These are phyloP conservation scores for Papilio machaon DNA, from an alignment of 1,140 invertebrate genomes.

Conservation along the genomic window DNA sequence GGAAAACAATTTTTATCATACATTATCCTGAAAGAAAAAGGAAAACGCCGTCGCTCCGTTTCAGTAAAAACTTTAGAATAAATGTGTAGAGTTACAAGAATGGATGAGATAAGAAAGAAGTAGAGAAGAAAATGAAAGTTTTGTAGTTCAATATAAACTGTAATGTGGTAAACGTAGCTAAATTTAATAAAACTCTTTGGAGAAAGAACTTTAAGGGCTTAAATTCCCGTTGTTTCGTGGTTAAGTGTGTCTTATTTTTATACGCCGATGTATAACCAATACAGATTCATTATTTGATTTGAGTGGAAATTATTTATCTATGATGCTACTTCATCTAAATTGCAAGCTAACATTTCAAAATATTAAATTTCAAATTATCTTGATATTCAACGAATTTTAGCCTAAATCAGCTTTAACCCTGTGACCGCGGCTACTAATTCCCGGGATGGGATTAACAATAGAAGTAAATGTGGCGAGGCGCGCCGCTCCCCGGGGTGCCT, in stretches of 20 bases:
- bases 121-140: not conserved
- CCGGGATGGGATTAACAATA: conserved; percentile 6
- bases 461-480: not conserved
- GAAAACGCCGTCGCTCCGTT: not conserved
- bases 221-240: too few relatives aligned
- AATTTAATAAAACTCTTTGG: too few relatives aligned
- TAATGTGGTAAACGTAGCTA: too few relatives aligned
- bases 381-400: not conserved
- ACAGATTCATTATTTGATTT: too few relatives aligned
- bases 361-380: not conserved
- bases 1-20: not conserved
- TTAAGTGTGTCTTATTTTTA: too few relatives aligned
- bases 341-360: not conserved
- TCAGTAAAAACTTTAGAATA: not conserved
- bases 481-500: conserved; percentile 14
- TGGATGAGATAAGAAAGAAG: not conserved
- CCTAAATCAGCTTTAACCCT: not conserved
- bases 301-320: not conserved
- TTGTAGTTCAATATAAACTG: not conserved
- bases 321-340: not conserved
- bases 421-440: not conserved
- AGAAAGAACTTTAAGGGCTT: not conserved
- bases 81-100: conserved; percentile 1
- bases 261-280: too few relatives aligned
- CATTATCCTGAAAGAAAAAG: not conserved